Evolutionary conservation across 2,113 vertebrate genomes (phyloP), one percentile per base, ranked within the genome.

Genomic region (Odobenus rosmarus): DNA sequence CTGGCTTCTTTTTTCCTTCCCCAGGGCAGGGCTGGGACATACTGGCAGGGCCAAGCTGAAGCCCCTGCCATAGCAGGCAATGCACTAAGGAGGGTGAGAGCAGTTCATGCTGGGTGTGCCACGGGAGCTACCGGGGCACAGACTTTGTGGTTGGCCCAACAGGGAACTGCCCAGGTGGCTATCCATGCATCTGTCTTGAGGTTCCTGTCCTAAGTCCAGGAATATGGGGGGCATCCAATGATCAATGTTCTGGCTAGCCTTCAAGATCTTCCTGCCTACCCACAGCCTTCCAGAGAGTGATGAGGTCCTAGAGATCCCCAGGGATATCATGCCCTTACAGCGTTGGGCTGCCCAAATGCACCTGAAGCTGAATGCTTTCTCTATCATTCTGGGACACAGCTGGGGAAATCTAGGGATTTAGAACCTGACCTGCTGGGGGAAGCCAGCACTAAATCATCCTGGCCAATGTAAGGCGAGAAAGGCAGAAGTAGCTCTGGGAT

Each of bases 1-100:
- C 14, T 88, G 90, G 96, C 94, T 96, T 92, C 76, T 71, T 90
- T 90, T 89, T 93, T 39, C 62, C 59, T 74, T 95, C 18, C 77
- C 62, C 23, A 53, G 59, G 24, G 84, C 81, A 49, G 57, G 80
- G 74, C 76, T 81, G n/a, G 76, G 71, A 96, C 55, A 84, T 21
- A 91, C 23, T 69, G 82, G 77, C 72, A 67, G 42, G 33, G 79
- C 59, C 33, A 21, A 86, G 26, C 59, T 89, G 79, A 95, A 90
- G 76, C 76, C 53, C 4, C 33, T 7, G 0, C 71, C 12, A 12
- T 5, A 53, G n/a, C 67, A 67, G 42, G 61, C 74, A 80, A 16
- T 23, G 46, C 11, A 12, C 42, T 39, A 33, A 61, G 51, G 31
- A n/a, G 10, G 21, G 26, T 26, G 24, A 64, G 53, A 82, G 71